phyloP scores from a whole-genome alignment of 2,888 invertebrate genomes.

The Scaptodrosophila latifasciaeformis region DNA sequence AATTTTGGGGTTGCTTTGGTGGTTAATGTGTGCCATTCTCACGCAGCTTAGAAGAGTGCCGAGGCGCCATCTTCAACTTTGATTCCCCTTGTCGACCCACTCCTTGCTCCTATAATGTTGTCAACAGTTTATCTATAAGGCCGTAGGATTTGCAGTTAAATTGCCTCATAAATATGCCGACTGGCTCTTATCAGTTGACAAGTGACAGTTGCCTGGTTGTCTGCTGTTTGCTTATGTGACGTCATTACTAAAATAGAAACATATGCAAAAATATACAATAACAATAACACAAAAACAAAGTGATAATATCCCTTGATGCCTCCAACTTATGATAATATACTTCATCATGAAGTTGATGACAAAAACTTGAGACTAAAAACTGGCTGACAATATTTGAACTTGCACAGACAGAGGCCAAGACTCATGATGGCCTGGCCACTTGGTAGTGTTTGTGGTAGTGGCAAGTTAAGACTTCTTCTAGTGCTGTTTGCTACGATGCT shows the following conservation, averaged over 20 bases:
- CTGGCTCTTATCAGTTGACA: slow-evolving; percentile 32
- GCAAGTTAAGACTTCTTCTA: slow-evolving; percentile 11
- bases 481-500: neutral
- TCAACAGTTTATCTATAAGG: slow-evolving; percentile 14
- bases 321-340: no score
- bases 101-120: no score
- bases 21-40: slow-evolving; percentile 53
- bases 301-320: no score
- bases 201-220: slow-evolving; percentile 11
- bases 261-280: slow-evolving; percentile 9
- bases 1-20: slow-evolving; percentile 13
- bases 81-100: neutral
- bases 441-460: no score
- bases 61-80: neutral
- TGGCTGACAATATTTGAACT: slow-evolving; percentile 56
- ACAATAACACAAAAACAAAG: neutral
- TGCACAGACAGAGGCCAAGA: slow-evolving; percentile 30
- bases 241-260: slow-evolving; percentile 45
- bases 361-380: no score
- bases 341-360: slow-evolving; percentile 4
- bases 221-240: slow-evolving; percentile 34
- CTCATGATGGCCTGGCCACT: slow-evolving; percentile 25
- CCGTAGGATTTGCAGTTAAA: slow-evolving; percentile 36
- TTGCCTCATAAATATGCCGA: slow-evolving; percentile 51
- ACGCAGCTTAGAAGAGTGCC: slow-evolving; percentile 45